Percentiles rank a stretch among this genome's conserved stretches.
Evolutionary conservation across 1,140 invertebrate species (phyloP).

Genomic region (Laodelphax striatellus): DNA sequence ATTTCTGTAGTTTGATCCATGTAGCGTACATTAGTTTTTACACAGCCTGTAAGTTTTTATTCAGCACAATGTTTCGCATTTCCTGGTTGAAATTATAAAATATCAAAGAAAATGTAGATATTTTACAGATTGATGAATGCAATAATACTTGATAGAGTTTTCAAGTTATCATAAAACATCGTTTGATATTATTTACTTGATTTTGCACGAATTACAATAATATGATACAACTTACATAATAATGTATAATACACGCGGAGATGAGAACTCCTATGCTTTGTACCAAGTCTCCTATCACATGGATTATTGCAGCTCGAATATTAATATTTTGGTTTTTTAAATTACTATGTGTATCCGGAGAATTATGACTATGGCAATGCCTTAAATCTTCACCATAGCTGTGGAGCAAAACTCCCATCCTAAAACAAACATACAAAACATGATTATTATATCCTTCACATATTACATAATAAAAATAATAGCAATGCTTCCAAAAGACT

Average conservation of each 20-base stretch:
- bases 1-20: no score
- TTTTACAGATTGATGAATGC: no score
- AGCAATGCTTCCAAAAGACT: no score
- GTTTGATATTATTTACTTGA: no score
- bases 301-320: constrained; percentile 79
- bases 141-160: no score
- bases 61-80: no score
- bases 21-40: background rate
- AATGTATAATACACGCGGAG: constrained; percentile 72
- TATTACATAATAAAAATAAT: no score
- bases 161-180: no score
- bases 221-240: constrained; percentile 59
- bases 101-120: no score
- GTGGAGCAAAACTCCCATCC: constrained; percentile 64
- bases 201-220: no score
- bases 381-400: constrained; percentile 35
- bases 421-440: constrained; percentile 30
- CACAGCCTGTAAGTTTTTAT: background rate
- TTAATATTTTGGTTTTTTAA: constrained; percentile 54
- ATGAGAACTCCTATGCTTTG: constrained; percentile 80
- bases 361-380: constrained; percentile 25
- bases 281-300: constrained; percentile 83
- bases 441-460: no score
- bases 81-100: no score
- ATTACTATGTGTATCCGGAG: background rate